phyloP scores from a whole-genome alignment of 1,140 invertebrate genomes.

The Drosophila subpulchrella region DNA sequence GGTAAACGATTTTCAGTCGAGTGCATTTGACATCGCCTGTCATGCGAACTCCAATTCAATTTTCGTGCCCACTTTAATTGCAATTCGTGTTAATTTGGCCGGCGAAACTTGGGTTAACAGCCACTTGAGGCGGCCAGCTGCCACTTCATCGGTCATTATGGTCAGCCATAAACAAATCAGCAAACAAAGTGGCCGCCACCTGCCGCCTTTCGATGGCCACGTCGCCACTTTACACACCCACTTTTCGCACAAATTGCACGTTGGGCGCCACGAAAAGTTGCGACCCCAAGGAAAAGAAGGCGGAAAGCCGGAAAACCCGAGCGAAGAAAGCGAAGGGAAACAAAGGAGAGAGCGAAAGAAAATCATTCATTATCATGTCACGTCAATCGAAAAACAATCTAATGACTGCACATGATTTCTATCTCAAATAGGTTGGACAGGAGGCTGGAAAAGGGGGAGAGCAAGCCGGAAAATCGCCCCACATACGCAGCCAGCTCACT shows the following conservation, averaged over 20 bases:
- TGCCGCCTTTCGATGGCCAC: slow-evolving; percentile 21
- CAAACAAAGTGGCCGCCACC: slow-evolving; percentile 49
- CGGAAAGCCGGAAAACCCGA: slow-evolving; percentile 20
- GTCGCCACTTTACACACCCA: slow-evolving; percentile 48
- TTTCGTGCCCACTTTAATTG: slow-evolving; percentile 74
- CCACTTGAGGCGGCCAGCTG: slow-evolving; percentile 36
- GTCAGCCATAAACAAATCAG: slow-evolving; percentile 71
- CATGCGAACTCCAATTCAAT: slow-evolving; percentile 42
- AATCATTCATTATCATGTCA: slow-evolving; percentile 84
- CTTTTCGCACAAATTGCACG: slow-evolving; percentile 62
- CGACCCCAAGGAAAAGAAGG: slow-evolving; percentile 45
- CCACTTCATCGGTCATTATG: slow-evolving; percentile 70
- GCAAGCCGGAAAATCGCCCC: slow-evolving; percentile 13
- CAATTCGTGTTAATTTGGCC: slow-evolving; percentile 64
- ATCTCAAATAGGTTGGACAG: slow-evolving; percentile 68
- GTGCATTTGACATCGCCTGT: slow-evolving; percentile 17
- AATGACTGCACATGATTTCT: slow-evolving; percentile 84
- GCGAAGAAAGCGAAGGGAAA: slow-evolving; percentile 27
- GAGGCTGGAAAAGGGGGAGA: slow-evolving; percentile 26
- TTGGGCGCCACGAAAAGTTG: slow-evolving; percentile 44
- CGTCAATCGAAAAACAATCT: slow-evolving; percentile 84
- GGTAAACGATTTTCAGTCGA: background rate
- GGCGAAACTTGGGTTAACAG: slow-evolving; percentile 55
- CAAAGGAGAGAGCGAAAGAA: slow-evolving; percentile 32
- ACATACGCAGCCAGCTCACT: slow-evolving; percentile 14